phyloP scores from a whole-genome alignment of 2,113 vertebrate genomes.

The Lates calcarifer region DNA sequence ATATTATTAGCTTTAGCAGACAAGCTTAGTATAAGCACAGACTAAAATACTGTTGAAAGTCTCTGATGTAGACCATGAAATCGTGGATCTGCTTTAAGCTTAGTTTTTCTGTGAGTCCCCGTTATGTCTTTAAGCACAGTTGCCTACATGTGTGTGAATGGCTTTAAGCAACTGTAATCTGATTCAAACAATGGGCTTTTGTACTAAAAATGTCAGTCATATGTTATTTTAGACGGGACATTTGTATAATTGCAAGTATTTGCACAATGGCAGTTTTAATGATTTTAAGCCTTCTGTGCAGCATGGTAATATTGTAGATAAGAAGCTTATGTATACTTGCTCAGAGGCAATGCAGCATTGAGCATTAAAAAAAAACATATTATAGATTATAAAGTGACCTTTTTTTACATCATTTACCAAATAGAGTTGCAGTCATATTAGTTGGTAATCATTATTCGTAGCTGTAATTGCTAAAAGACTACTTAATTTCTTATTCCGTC shows the following conservation, averaged over 20 bases:
- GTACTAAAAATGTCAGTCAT: constrained; percentile 4
- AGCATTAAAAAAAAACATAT: background rate
- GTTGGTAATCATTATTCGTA: background rate
- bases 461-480: background rate
- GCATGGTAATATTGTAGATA: background rate
- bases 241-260: background rate
- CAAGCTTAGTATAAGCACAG: background rate
- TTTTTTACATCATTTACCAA: background rate
- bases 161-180: background rate
- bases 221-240: background rate
- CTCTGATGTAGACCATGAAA: background rate
- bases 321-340: background rate
- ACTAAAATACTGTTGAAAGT: constrained; percentile 1
- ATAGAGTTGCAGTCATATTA: background rate
- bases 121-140: background rate
- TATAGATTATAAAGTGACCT: background rate
- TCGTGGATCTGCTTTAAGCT: constrained; percentile 2
- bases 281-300: constrained; percentile 2
- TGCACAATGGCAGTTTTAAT: constrained; percentile 11
- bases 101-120: constrained; percentile 24
- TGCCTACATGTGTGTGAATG: background rate
- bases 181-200: constrained; percentile 9
- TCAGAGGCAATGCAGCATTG: background rate
- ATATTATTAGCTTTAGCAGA: background rate
- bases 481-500: too few relatives aligned